phyloP scores from a whole-genome alignment of 1,140 invertebrate genomes.

The Euura saliciscinereae region DNA sequence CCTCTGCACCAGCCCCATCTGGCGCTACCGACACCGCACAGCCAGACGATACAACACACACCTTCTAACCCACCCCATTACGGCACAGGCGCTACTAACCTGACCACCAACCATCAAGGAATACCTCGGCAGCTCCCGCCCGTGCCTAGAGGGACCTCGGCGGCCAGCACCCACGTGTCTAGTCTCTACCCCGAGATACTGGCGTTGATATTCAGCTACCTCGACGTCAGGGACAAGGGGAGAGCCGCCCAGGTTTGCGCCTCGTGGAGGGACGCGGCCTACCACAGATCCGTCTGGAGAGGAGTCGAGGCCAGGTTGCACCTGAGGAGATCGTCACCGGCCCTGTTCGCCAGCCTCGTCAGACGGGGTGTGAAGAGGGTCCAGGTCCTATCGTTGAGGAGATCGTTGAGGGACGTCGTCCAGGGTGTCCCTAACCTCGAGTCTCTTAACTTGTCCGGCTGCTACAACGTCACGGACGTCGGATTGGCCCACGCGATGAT shows the following conservation, averaged over 20 bases:
- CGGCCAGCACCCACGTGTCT: constrained; percentile 79
- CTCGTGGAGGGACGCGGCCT: constrained; percentile 89
- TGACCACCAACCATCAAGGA: constrained; percentile 20
- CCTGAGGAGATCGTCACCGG: constrained; percentile 79
- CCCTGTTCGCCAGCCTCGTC: constrained; percentile 84
- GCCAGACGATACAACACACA: constrained; percentile 17
- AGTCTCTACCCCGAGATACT: constrained; percentile 91
- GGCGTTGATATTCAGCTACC: constrained; percentile 88
- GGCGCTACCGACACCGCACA: constrained; percentile 37
- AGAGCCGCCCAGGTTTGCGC: constrained; percentile 89
- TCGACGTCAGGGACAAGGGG: constrained; percentile 88
- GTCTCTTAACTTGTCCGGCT: constrained; percentile 88
- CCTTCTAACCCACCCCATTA: constrained; percentile 15
- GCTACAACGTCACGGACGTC: constrained; percentile 86
- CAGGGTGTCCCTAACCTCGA: constrained; percentile 85
- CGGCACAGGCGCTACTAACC: constrained; percentile 20
- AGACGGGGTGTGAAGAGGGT: constrained; percentile 86
- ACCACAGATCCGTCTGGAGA: constrained; percentile 90
- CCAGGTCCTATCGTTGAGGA: constrained; percentile 85
- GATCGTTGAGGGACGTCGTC: constrained; percentile 86
- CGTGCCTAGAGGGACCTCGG: constrained; percentile 22
- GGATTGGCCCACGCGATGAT: constrained; percentile 83
- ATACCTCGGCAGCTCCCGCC: constrained; percentile 21
- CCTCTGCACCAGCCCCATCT: constrained; percentile 56
- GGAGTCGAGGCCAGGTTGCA: constrained; percentile 91